Evolutionary conservation across 2,888 invertebrate species (phyloP).

Genomic region (Melinaea marsaeus): DNA sequence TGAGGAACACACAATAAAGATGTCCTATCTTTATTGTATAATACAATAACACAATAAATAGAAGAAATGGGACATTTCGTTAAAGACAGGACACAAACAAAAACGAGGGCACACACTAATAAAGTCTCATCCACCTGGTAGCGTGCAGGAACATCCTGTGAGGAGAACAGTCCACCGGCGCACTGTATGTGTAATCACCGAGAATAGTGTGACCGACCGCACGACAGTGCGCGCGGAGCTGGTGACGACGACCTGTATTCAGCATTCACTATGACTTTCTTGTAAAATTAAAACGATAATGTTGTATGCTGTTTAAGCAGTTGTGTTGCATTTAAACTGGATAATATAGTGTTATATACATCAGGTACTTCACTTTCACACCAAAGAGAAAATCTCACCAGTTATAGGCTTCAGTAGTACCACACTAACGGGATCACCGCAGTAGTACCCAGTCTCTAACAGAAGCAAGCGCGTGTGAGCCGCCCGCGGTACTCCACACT

Average conservation of each 20-base stretch:
- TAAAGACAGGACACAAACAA: too few relatives aligned
- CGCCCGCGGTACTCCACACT: constrained; percentile 65
- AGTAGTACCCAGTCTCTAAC: constrained; percentile 81
- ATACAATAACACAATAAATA: too few relatives aligned
- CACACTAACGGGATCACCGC: constrained; percentile 81
- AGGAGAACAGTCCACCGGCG: constrained; percentile 78
- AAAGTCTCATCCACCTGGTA: constrained; percentile 64
- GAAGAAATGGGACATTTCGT: too few relatives aligned
- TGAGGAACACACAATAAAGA: too few relatives aligned
- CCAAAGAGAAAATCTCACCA: constrained; percentile 53
- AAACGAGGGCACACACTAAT: too few relatives aligned
- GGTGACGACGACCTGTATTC: constrained; percentile 82
- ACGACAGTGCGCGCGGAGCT: constrained; percentile 86
- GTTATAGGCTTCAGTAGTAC: constrained; percentile 85
- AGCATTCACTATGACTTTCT: neutral
- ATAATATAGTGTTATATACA: too few relatives aligned
- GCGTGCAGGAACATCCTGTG: constrained; percentile 88
- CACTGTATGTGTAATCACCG: constrained; percentile 90
- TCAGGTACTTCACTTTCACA: too few relatives aligned
- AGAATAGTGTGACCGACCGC: constrained; percentile 85
- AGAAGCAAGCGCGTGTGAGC: constrained; percentile 81
- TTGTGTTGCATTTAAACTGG: too few relatives aligned
- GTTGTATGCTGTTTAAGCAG: too few relatives aligned
- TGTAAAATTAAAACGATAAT: neutral
- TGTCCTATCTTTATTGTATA: too few relatives aligned